These are phyloP conservation scores for Pachyramphus minor DNA, from an alignment of 2,113 vertebrate species.

Conservation along the genomic window DNA sequence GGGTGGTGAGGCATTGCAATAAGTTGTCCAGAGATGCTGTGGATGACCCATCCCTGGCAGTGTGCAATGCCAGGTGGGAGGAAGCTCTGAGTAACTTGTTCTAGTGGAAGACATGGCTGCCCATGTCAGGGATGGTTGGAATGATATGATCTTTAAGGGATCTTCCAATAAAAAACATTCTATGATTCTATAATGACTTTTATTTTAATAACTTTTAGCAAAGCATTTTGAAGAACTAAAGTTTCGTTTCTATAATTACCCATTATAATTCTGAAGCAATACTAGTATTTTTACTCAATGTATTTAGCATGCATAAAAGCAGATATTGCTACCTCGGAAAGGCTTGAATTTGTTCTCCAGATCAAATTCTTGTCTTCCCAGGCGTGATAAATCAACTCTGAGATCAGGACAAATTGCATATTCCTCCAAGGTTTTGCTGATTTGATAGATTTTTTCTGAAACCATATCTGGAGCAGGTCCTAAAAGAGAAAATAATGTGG, in stretches of 20 bases:
- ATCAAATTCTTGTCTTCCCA: slow-evolving; percentile 97
- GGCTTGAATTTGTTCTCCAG: slow-evolving; percentile 99
- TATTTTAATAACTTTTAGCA: background rate
- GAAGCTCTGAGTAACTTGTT: background rate
- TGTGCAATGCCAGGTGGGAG: background rate
- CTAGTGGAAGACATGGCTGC: background rate
- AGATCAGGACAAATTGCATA: slow-evolving; percentile 95
- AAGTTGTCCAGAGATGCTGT: too few species aligned
- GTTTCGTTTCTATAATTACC: background rate
- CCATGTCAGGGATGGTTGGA: background rate
- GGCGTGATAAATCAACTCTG: slow-evolving; percentile 89
- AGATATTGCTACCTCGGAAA: slow-evolving; percentile 85
- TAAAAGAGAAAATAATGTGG: slow-evolving; percentile 45
- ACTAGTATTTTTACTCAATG: background rate
- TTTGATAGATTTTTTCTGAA: slow-evolving; percentile 94
- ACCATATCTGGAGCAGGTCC: slow-evolving; percentile 91
- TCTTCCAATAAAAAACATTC: background rate
- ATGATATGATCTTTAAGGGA: background rate
- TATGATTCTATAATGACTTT: background rate
- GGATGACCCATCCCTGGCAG: background rate
- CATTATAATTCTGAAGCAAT: background rate
- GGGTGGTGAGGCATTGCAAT: background rate
- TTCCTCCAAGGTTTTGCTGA: slow-evolving; percentile 96
- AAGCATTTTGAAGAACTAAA: background rate
- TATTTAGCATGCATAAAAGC: background rate